Conservation (phyloP, 2,113 vertebrate genomes). For the Melospiza georgiana region DNA sequence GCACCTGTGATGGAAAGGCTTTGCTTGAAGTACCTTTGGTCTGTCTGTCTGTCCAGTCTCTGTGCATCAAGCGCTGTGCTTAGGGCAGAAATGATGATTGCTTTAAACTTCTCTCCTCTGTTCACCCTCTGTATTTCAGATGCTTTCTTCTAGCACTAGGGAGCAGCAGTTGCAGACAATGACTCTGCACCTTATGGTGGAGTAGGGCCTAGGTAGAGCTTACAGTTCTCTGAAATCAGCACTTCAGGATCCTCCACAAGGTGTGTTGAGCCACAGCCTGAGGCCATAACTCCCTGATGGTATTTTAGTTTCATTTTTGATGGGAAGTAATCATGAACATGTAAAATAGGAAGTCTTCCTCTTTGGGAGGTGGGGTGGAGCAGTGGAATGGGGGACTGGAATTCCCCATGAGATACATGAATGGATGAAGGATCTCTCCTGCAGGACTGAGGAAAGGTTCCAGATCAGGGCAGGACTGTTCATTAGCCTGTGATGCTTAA, state of each 20-base stretch:
- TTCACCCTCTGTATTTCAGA: conserved; percentile 54
- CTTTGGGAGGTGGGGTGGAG: neutral
- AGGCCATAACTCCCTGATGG: neutral
- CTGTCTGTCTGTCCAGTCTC: conserved; percentile 57
- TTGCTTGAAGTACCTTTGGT: conserved; percentile 59
- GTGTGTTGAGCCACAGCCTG: neutral
- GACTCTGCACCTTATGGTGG: neutral
- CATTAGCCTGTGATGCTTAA: neutral
- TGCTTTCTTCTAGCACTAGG: conserved; percentile 6
- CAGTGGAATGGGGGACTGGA: neutral
- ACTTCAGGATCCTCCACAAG: neutral
- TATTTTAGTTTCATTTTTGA: neutral
- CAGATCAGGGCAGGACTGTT: neutral
- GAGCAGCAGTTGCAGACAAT: conserved; percentile 11
- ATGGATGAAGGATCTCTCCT: neutral
- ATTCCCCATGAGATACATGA: neutral
- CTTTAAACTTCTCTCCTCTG: conserved; percentile 62
- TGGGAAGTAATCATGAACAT: neutral
- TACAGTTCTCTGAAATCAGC: conserved; percentile 7
- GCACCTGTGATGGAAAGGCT: conserved; percentile 56
- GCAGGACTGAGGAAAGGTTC: neutral
- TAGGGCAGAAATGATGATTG: conserved; percentile 22
- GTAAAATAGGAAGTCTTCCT: neutral
- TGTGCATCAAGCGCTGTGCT: conserved; percentile 45
- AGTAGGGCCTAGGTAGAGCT: conserved; percentile 1